A percentile compares a stretch with the other conserved stretches of the same genome.
phyloP scores from a whole-genome alignment of 1,140 invertebrate species.

The Aricia agestis region DNA sequence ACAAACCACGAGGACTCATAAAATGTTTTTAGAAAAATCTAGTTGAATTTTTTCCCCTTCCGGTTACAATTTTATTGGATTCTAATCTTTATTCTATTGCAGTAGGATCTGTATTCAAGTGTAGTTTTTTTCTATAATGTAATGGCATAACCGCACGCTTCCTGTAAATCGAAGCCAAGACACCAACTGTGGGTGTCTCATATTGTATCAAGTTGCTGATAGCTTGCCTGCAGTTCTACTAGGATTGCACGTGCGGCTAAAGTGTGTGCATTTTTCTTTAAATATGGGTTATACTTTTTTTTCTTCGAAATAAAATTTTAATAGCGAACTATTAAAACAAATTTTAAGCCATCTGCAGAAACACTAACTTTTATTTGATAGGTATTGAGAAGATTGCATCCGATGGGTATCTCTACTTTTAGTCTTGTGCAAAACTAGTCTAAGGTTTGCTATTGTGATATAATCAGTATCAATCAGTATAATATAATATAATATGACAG shows the following conservation, averaged over 20 bases:
- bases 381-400: too few relatives aligned
- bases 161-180: conserved; percentile 61
- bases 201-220: conserved; percentile 50
- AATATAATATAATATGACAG: too few relatives aligned
- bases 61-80: conserved; percentile 24
- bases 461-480: too few relatives aligned
- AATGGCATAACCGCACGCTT: conserved; percentile 51
- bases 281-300: neutral
- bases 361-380: too few relatives aligned
- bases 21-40: conserved; percentile 7
- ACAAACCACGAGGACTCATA: neutral
- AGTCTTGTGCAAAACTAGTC: too few relatives aligned
- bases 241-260: conserved; percentile 23
- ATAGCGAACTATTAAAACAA: too few relatives aligned
- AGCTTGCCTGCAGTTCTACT: conserved; percentile 33
- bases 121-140: conserved; percentile 21
- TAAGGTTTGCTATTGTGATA: too few relatives aligned
- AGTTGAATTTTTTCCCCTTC: conserved; percentile 34
- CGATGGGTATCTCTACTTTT: too few relatives aligned
- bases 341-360: too few relatives aligned
- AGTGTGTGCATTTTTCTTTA: conserved; percentile 20
- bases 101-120: conserved; percentile 28
- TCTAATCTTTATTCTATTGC: conserved; percentile 16
- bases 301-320: too few relatives aligned
- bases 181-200: conserved; percentile 52